Base-by-base conservation (phyloP, 2,888 invertebrate genomes). In the Sesia bembeciformis region DNA sequence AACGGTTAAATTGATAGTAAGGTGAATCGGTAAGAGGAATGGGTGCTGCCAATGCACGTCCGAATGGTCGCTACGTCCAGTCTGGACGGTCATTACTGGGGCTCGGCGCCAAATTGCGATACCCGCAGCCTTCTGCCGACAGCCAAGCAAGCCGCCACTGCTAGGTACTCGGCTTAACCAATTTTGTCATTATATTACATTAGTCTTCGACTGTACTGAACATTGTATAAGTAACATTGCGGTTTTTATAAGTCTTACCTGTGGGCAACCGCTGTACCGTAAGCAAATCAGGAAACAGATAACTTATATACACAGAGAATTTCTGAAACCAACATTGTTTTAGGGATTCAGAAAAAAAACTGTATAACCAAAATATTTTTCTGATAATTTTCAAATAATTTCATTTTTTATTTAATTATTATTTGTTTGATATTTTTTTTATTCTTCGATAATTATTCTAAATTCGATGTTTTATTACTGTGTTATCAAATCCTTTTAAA, bases 101-200 rank as follows among this genome's bases (percentile, higher is more conserved):
- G 75, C 74, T 70, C 76, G 68, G 71, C 73, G 78, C 79, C 83
- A 85, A 85, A 84, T 83, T 84, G 79, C 83, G 72, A 81, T 77
- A 78, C 83, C 83, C 84, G 80, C 78, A 72, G 68, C 70, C 54
- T 51, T 52, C 52, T 7, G 38, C 53, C 53, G 51, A 23, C 23
- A 23, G 23, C 23, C 23, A 46, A n/a, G 51, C 7, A 50, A 40
- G 49, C 41, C 23, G 51, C 43, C 42, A 50, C 52, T 43, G 56
- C 54, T 51, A 54, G 56, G 51, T 53, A 53, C n/a, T 46, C 46
- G 51, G 50, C 40, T 49, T 51, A 50, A 51, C 53, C 56, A 56
- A 56, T 55, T 56, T 56, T 39, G 42, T 56, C 60, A 54, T 56
- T 57, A 53, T 46, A 46, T 46, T 46, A 46, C 8, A 46, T 46